Conservation (phyloP, 2,888 invertebrate genomes). For the Agelastica alni region DNA sequence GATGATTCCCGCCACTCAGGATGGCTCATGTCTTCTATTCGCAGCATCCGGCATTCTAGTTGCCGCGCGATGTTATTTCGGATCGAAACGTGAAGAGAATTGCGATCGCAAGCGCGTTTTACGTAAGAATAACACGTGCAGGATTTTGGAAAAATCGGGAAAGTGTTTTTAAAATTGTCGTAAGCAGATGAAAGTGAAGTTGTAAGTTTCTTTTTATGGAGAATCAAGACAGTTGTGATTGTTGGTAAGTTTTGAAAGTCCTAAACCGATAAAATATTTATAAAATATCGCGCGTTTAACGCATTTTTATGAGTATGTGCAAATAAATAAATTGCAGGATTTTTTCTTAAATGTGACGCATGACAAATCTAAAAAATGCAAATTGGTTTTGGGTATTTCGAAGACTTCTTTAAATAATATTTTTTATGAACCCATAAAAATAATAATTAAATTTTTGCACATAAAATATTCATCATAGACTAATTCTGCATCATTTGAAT, state of each 20-base stretch:
- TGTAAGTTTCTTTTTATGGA: not conserved
- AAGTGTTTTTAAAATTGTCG: not conserved
- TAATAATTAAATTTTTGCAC: no score
- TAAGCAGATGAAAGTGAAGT: constrained; percentile 1
- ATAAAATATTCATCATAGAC: no score
- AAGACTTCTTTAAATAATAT: no score
- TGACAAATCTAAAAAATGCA: no score
- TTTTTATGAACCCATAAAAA: no score
- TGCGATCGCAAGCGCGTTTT: not conserved
- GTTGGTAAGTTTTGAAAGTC: not conserved
- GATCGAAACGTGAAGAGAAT: constrained; percentile 22
- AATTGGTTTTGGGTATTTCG: no score
- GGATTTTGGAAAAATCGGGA: not conserved
- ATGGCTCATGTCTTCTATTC: constrained; percentile 28
- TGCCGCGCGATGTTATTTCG: constrained; percentile 44
- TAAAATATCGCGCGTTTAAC: not conserved
- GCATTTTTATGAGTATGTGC: not conserved
- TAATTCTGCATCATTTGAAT: no score
- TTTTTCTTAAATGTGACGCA: not conserved
- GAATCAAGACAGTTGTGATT: not conserved
- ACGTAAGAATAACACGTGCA: constrained; percentile 10
- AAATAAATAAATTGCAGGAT: not conserved
- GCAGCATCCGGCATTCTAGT: constrained; percentile 50
- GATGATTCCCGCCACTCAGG: constrained; percentile 10
- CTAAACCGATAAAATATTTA: not conserved